phyloP scores from a whole-genome alignment of 2,113 vertebrate species.

The Terrapene triunguis region DNA sequence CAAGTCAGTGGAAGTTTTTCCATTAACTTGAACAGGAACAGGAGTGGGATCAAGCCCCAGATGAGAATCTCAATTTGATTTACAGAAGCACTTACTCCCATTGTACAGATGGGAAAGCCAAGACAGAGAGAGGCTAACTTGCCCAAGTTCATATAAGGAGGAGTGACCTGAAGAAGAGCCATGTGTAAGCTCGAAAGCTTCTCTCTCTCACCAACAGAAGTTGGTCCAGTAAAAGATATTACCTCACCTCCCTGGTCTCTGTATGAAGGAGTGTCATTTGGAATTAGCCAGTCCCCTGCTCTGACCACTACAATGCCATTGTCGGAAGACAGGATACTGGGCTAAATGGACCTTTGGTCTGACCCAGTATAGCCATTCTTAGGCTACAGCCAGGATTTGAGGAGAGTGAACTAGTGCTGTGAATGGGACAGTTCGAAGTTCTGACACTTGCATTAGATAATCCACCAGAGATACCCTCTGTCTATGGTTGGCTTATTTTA shows the following conservation, averaged over 20 bases:
- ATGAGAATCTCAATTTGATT: accelerated
- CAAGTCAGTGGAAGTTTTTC: neutral
- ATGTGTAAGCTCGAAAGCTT: neutral
- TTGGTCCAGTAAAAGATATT: neutral
- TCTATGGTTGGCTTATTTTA: neutral
- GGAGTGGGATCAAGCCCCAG: neutral
- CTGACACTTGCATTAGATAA: neutral
- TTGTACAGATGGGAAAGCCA: neutral
- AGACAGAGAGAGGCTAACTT: neutral
- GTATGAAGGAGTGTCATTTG: accelerated
- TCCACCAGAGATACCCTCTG: neutral
- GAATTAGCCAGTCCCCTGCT: accelerated
- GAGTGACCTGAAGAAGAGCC: neutral
- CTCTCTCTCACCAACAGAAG: neutral
- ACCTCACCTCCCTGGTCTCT: neutral
- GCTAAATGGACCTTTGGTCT: too few species aligned
- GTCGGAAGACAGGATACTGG: too few species aligned
- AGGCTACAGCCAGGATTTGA: neutral
- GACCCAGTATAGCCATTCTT: too few species aligned
- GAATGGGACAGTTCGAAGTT: neutral
- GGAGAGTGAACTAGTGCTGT: neutral
- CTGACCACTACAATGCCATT: neutral
- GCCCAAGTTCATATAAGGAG: accelerated
- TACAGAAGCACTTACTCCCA: accelerated
- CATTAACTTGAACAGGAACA: neutral